Conservation (phyloP, 2,797 vertebrate genomes). For the Bovichtus variegatus region DNA sequence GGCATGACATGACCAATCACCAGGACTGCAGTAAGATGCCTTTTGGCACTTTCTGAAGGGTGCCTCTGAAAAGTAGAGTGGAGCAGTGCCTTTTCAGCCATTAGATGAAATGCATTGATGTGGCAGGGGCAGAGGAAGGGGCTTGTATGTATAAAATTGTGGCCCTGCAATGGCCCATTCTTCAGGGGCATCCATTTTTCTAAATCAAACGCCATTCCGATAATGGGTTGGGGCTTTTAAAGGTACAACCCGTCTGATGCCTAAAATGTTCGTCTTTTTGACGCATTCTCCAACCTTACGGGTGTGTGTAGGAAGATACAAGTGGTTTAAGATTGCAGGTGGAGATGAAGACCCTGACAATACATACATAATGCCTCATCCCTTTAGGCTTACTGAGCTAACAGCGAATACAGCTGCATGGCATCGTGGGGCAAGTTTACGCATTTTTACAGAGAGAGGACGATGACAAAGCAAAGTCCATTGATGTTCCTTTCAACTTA, state of each 20-base stretch:
- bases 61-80: slow-evolving; percentile 61
- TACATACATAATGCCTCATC: no score
- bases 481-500: slow-evolving; percentile 47
- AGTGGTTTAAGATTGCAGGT: slow-evolving; percentile 21
- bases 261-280: slow-evolving; percentile 48
- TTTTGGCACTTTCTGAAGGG: slow-evolving; percentile 74
- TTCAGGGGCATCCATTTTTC: slow-evolving; percentile 70
- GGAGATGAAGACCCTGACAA: background rate
- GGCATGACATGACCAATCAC: slow-evolving; percentile 67
- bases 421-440: slow-evolving; percentile 11
- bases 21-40: slow-evolving; percentile 59
- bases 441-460: slow-evolving; percentile 18
- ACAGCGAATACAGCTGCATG: background rate
- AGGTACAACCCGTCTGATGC: slow-evolving; percentile 50
- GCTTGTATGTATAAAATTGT: slow-evolving; percentile 71
- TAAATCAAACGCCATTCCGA: slow-evolving; percentile 73
- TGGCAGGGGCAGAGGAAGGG: slow-evolving; percentile 51
- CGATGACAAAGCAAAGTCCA: slow-evolving; percentile 39
- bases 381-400: slow-evolving; percentile 8
- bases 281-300: slow-evolving; percentile 12
- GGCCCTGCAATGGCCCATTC: slow-evolving; percentile 57
- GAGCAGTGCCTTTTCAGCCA: slow-evolving; percentile 71
- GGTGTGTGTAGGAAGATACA: slow-evolving; percentile 14
- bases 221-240: slow-evolving; percentile 74
- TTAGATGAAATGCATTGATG: slow-evolving; percentile 75